Evolutionary conservation across 2,888 invertebrate species (phyloP).

Genomic region (Meandrusa payeni): DNA sequence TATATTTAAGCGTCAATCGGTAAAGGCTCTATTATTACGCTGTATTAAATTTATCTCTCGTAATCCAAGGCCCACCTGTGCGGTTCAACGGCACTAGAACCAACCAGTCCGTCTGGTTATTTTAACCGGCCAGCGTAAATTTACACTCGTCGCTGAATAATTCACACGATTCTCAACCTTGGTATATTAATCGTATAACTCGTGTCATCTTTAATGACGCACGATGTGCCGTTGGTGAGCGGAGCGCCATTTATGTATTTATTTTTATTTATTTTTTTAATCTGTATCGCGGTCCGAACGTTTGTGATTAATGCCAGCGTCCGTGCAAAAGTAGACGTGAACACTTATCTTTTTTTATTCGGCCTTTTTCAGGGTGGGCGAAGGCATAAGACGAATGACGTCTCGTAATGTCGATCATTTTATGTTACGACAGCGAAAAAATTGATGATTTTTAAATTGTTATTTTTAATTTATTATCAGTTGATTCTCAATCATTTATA

Average conservation of each 20-base stretch:
- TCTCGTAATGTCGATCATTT: constrained; percentile 11
- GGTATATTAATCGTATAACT: constrained; percentile 40
- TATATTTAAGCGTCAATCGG: constrained; percentile 40
- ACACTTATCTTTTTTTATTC: constrained; percentile 36
- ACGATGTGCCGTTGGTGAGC: constrained; percentile 50
- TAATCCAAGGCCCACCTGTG: constrained; percentile 74
- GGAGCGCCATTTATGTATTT: constrained; percentile 63
- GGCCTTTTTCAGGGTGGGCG: constrained; percentile 50
- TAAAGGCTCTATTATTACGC: constrained; percentile 63
- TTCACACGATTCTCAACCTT: constrained; percentile 56
- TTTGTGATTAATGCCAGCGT: constrained; percentile 59
- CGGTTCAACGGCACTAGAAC: constrained; percentile 73
- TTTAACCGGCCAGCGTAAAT: constrained; percentile 55
- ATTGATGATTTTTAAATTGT: background rate
- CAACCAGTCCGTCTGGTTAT: constrained; percentile 71
- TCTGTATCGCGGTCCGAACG: constrained; percentile 60
- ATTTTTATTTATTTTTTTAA: constrained; percentile 59
- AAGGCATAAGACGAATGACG: constrained; percentile 26
- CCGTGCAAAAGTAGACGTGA: constrained; percentile 40
- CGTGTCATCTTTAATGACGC: constrained; percentile 38
- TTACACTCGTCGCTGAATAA: constrained; percentile 56
- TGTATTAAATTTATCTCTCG: constrained; percentile 72
- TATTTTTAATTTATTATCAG: constrained; percentile 1
- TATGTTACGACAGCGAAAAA: constrained; percentile 1
- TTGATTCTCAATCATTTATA: too few species aligned